Evolutionary conservation across 1,140 invertebrate species (phyloP), one percentile per base, ranked within the genome.

Genomic region (Parapsyche elsis): DNA sequence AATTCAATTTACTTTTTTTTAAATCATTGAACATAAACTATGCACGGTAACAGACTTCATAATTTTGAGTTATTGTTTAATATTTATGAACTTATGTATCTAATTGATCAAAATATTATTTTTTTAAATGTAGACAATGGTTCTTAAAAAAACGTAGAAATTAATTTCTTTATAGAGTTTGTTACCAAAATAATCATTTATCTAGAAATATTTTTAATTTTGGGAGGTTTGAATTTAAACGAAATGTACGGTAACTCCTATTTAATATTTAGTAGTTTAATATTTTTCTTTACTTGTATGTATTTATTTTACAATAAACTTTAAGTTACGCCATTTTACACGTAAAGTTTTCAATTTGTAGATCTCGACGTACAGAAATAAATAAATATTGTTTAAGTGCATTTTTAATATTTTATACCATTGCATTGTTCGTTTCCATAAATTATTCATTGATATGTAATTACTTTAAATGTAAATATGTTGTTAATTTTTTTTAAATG

Each of bases 381-480:
- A 53, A 5, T 53, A 1, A 46, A 46, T 53, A 5, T 53, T 53
- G 7, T 38, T 53, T 53, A 53, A 53, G 49, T 53, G 49, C 49
- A 53, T 53, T 53, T 53, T 53, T 53, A 53, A 53, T 53, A 53
- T 53, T 53, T 53, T 53, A 16, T 53, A 53, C 49, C 49, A 53
- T 16, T 53, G 10, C 16, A 53, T 53, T 5, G 30, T 53, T 16
- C 49, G 16, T 53, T 53, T 53, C 16, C 49, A 14, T 53, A 53
- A 53, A 53, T 53, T 53, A 53, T 53, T 53, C 49, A 53, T 53
- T 53, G 16, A 16, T 53, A 53, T 53, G 10, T 53, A 14, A 53
- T 12, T 53, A 12, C 12, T 53, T 53, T 53, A 38, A 12, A 53
- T 53, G 49, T 53, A 53, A 53, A 53, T 53, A 53, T 53, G 16